These are phyloP conservation scores for Mixornis gularis DNA, from an alignment of 2,113 vertebrate genomes.

Conservation along the genomic window DNA sequence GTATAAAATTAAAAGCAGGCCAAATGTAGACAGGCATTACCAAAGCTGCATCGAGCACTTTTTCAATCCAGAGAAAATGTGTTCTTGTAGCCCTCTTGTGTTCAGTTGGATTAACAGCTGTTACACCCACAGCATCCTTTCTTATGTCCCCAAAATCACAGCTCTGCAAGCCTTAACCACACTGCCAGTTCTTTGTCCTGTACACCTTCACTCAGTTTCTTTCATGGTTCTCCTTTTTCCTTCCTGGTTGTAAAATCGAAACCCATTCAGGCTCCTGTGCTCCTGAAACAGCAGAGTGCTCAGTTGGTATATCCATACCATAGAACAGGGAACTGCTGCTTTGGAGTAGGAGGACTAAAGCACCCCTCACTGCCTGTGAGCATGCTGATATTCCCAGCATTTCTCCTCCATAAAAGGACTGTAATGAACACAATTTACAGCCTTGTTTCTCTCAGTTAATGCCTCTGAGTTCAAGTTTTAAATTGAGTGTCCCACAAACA, in stretches of 20 bases:
- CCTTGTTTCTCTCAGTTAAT: background rate
- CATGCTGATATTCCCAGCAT: background rate
- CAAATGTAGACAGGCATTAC: background rate
- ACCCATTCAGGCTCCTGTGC: background rate
- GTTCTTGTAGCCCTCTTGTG: conserved; percentile 57
- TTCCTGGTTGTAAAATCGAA: background rate
- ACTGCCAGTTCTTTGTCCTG: background rate
- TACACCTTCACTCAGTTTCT: background rate
- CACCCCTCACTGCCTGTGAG: background rate
- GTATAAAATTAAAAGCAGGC: background rate
- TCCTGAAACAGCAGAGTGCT: background rate
- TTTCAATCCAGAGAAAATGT: background rate
- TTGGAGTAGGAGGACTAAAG: background rate
- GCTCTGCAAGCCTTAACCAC: background rate
- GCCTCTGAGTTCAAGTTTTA: background rate
- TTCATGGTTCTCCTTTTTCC: background rate
- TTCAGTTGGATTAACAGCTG: conserved; percentile 29
- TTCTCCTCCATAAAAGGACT: background rate
- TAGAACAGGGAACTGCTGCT: background rate
- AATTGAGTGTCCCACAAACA: background rate
- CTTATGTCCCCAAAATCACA: background rate
- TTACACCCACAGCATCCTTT: background rate
- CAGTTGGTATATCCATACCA: background rate
- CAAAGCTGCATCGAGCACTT: background rate
- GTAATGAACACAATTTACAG: background rate